Evolutionary conservation across 2,797 vertebrate species (phyloP), one percentile per base, ranked within the genome.

Genomic region (Tamandua tetradactyla): DNA sequence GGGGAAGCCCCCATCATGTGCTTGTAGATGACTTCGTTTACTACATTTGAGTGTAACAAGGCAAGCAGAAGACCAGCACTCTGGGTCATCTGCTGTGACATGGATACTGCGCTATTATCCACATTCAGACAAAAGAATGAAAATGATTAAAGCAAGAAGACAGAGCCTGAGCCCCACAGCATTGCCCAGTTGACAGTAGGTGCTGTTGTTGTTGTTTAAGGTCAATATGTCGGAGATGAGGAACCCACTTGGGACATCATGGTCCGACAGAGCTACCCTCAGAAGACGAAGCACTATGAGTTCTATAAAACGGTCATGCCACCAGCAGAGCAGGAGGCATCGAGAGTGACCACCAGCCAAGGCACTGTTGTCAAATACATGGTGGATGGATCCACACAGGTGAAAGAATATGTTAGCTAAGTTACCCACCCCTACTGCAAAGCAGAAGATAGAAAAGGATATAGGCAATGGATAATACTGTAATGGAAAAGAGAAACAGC

Each of bases 301-400:
- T 96, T 98, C 13, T 98, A 97, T 59, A 61, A 91, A 75, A 52
- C 95, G 2, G 59, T 88, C 23, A 93, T 87, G 17, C 96, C 94
- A 1, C 95, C 96, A 3, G 0, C 18, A 18, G 98, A 98, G 22
- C 97, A 98, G 82, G 99, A 99, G 93, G 88, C 97, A 25, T 99
- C 99, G 3, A 99, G 99, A 91, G 97, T 98, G 57, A 97, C 99
- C 96, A 99, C 98, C 91, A 95, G 96, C 71, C 98, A 99, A 95
- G 99, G 99, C 93, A 98, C 99, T 7, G 99, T 99, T 81, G 94
- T 99, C 95, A 99, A 98, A 89, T 96, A 98, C 96, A 98, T 99
- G 98, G 97, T 98, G 97, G 98, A 99, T 84, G 98, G 99, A 35
- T 99, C 99, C 82, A 98, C 98, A 23, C 97, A 99, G 99, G 99